Percentiles rank a stretch among this genome's conserved stretches.
phyloP scores from a whole-genome alignment of 2,888 invertebrate genomes.

The Labia minor region DNA sequence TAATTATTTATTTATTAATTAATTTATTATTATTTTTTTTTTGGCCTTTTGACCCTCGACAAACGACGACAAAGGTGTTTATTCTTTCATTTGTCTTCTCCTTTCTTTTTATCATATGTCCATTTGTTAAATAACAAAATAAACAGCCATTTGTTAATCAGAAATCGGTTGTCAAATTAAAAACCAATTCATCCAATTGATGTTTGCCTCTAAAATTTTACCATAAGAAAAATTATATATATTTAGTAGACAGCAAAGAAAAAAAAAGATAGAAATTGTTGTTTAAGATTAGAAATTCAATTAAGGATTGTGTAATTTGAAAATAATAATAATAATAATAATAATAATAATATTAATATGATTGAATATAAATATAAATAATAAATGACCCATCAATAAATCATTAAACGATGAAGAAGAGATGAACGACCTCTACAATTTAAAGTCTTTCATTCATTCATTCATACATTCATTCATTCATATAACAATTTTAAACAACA shows the following conservation, averaged over 20 bases:
- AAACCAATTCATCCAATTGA: constrained; percentile 3
- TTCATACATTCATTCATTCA: no score
- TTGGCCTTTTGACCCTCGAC: not conserved
- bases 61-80: not conserved
- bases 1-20: no score
- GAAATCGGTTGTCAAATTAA: constrained; percentile 13
- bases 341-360: not conserved
- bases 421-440: no score
- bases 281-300: not conserved
- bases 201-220: not conserved
- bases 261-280: no score
- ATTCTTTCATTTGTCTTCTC: not conserved
- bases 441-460: no score
- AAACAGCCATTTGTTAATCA: constrained; percentile 1
- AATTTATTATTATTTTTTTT: no score
- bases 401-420: not conserved
- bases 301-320: constrained; percentile 3
- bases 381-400: not conserved
- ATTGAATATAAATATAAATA: not conserved
- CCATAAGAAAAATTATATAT: not conserved
- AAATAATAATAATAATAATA: not conserved
- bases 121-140: not conserved
- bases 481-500: no score
- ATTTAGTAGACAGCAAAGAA: not conserved
- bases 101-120: not conserved